Evolutionary conservation across 1,140 invertebrate species (phyloP).

Genomic region (Orchesella cincta): DNA sequence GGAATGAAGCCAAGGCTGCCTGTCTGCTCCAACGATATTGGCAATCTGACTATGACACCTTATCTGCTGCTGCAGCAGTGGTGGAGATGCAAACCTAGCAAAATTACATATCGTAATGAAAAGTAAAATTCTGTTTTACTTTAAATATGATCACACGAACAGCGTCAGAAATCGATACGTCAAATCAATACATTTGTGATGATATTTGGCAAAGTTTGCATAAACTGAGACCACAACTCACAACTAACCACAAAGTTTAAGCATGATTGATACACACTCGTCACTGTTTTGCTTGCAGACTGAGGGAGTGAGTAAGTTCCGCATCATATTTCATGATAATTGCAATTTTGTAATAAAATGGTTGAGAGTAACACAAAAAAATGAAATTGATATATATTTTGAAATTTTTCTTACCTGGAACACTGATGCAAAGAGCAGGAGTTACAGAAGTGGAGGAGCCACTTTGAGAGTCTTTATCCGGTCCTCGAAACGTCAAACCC

Average conservation of each 20-base stretch:
- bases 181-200: no score
- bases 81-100: no score
- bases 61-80: no score
- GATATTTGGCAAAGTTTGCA: no score
- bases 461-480: not conserved
- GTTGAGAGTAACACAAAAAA: not conserved
- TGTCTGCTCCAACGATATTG: no score
- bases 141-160: no score
- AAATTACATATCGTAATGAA: no score
- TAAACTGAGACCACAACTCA: not conserved
- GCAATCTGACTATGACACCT: no score
- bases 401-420: not conserved
- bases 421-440: not conserved
- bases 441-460: not conserved
- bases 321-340: not conserved
- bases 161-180: no score
- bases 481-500: not conserved
- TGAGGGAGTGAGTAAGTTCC: not conserved
- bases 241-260: not conserved
- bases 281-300: not conserved
- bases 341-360: not conserved
- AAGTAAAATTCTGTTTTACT: no score
- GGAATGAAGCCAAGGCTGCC: not conserved
- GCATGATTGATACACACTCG: not conserved
- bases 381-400: not conserved